phyloP scores from a whole-genome alignment of 2,888 invertebrate species.

The Ophion slaviceki region DNA sequence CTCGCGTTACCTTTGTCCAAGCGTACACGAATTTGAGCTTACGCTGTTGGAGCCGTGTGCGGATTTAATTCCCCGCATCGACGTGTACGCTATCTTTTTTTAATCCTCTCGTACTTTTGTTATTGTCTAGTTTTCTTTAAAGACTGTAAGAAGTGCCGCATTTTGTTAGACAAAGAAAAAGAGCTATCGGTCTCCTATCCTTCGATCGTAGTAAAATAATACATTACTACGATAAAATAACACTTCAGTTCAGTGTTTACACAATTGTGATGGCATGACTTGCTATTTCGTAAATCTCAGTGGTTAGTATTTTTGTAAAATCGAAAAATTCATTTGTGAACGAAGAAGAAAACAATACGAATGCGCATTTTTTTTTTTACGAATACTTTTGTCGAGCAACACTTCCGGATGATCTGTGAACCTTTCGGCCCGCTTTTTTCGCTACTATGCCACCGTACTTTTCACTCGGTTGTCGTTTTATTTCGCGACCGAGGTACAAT shows the following conservation, averaged over 20 bases:
- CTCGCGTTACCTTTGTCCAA: constrained; percentile 68
- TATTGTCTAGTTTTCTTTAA: background rate
- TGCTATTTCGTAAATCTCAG: constrained; percentile 78
- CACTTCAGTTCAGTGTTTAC: constrained; percentile 34
- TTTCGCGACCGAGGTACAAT: background rate
- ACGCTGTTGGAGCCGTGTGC: constrained; percentile 23
- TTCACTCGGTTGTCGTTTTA: background rate
- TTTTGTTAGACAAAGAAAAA: background rate
- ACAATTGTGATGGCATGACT: constrained; percentile 72
- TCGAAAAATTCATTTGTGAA: background rate
- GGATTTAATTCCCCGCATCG: constrained; percentile 9
- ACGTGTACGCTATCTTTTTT: constrained; percentile 12
- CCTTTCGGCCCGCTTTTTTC: background rate
- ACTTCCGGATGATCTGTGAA: background rate
- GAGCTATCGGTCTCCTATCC: background rate
- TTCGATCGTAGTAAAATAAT: constrained; percentile 9
- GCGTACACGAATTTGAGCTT: constrained; percentile 37
- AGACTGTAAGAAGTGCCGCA: background rate
- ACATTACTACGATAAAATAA: background rate
- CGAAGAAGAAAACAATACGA: background rate
- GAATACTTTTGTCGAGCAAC: background rate
- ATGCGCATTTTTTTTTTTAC: background rate
- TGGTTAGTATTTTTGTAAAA: constrained; percentile 69
- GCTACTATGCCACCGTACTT: background rate
- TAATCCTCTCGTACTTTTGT: background rate